A percentile compares a stretch with the other conserved stretches of the same genome.
phyloP scores from a whole-genome alignment of 2,113 vertebrate genomes.

The Nyctereutes procyonoides region DNA sequence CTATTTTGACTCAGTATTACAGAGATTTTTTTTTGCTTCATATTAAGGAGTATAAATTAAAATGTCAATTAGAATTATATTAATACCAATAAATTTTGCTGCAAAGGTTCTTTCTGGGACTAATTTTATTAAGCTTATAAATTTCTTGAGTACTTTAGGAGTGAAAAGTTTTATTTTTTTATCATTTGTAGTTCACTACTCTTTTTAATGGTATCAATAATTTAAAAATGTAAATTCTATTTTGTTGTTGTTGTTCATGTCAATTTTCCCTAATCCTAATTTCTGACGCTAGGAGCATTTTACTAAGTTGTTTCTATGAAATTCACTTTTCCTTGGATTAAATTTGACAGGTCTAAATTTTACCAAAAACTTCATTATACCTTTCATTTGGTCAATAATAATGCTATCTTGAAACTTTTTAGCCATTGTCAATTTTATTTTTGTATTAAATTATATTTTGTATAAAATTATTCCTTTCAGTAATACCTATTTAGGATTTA shows the following conservation, averaged over 20 bases:
- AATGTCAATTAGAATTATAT: not conserved
- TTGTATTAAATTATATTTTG: not conserved
- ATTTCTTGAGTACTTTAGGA: not conserved
- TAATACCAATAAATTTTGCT: not conserved
- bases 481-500: conserved; percentile 10
- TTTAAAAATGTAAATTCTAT: not conserved
- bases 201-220: not conserved
- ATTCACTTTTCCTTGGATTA: not conserved
- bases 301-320: not conserved
- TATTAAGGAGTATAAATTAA: not conserved
- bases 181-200: not conserved
- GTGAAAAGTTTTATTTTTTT: not conserved
- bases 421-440: not conserved
- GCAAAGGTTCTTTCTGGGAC: not conserved
- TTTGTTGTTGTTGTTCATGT: not conserved
- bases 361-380: not conserved
- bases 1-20: not conserved
- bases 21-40: not conserved
- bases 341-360: conserved; percentile 13
- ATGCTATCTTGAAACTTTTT: not conserved
- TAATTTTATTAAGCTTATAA: not conserved
- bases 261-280: not conserved
- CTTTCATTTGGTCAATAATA: not conserved
- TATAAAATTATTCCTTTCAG: conserved; percentile 25
- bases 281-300: not conserved